phyloP scores from a whole-genome alignment of 2,797 vertebrate genomes.

The Chaunax sp. region DNA sequence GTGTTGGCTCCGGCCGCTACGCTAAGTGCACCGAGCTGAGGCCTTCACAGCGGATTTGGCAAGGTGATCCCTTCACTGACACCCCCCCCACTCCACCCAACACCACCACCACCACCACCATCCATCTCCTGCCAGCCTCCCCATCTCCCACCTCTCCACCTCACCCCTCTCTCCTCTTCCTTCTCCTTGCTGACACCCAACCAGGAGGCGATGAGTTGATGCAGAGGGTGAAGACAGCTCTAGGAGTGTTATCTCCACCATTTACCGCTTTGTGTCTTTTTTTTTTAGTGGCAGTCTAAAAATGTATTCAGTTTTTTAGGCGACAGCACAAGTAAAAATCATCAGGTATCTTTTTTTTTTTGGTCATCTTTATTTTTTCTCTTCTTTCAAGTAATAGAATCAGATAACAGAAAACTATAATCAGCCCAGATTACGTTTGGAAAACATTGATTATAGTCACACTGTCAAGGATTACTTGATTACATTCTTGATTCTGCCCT shows the following conservation, averaged over 20 bases:
- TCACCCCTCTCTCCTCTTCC: conserved; percentile 59
- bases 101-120: conserved; percentile 27
- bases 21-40: conserved; percentile 81
- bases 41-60: conserved; percentile 75
- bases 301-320: background rate
- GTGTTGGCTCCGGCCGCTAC: conserved; percentile 73
- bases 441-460: too few species aligned
- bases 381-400: too few species aligned
- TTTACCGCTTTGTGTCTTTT: conserved; percentile 34
- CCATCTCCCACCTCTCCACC: conserved; percentile 30
- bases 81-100: conserved; percentile 17
- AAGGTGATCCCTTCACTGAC: conserved; percentile 79
- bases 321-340: too few species aligned
- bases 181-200: conserved; percentile 68
- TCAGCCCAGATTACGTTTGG: too few species aligned
- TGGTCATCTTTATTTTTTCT: too few species aligned
- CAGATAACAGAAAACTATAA: background rate
- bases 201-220: conserved; percentile 75
- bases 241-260: conserved; percentile 56
- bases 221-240: conserved; percentile 66
- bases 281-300: conserved; percentile 5
- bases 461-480: too few species aligned
- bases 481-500: too few species aligned
- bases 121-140: conserved; percentile 66
- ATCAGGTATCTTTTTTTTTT: too few species aligned